A percentile compares a stretch with the other conserved stretches of the same genome.
Evolutionary conservation across 2,888 invertebrate genomes (phyloP).

Genomic region (Heliothis peltigera): DNA sequence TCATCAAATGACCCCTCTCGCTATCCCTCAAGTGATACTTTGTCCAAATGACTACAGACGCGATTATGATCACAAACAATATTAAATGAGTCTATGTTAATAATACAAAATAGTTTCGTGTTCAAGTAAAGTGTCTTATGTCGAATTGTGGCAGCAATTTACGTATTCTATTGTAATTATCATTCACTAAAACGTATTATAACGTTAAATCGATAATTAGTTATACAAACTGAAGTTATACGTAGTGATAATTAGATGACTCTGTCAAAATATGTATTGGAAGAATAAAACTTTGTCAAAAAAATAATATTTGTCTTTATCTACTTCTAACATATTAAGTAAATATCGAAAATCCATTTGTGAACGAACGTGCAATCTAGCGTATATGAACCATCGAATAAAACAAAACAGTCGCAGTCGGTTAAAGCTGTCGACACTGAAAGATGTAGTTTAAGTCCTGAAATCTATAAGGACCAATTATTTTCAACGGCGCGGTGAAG

Average conservation of each 20-base stretch:
- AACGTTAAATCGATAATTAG: conserved; percentile 24
- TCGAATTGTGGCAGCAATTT: conserved; percentile 27
- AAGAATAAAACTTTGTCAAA: neutral
- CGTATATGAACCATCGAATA: neutral
- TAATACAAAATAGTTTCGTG: conserved; percentile 17
- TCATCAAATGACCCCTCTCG: no score
- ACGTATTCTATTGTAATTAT: conserved; percentile 28
- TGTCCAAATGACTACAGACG: conserved; percentile 9
- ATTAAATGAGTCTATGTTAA: conserved; percentile 26
- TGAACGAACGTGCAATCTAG: no score
- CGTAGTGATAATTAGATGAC: neutral
- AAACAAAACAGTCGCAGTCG: no score
- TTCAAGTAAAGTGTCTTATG: conserved; percentile 25
- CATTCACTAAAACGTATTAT: conserved; percentile 26
- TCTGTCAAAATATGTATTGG: neutral
- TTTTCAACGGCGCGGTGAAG: conserved; percentile 38
- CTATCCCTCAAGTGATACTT: neutral
- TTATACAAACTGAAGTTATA: neutral
- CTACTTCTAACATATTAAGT: neutral
- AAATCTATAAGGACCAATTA: conserved; percentile 36
- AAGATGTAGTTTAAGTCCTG: conserved; percentile 24
- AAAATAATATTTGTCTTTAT: neutral
- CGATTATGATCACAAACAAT: conserved; percentile 12
- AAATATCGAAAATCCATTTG: no score
- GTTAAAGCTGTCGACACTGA: neutral